Conservation (phyloP, 2,113 vertebrate genomes). For the Ammodramus savannarum region DNA sequence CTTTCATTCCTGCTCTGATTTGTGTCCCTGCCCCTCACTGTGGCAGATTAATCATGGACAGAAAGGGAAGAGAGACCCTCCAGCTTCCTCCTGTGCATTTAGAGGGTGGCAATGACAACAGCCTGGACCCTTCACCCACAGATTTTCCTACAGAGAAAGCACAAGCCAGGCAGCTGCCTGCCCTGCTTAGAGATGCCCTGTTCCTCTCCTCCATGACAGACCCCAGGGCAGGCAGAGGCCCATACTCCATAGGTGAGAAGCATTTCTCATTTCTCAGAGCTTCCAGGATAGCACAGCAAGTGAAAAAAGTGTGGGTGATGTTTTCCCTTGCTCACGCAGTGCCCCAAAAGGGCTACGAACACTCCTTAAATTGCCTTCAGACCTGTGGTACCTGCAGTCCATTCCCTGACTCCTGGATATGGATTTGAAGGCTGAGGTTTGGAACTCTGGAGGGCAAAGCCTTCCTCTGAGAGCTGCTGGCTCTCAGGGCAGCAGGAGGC, state of each 20-base stretch:
- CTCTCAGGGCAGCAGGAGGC: background rate
- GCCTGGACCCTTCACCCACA: background rate
- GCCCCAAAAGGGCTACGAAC: background rate
- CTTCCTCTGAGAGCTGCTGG: background rate
- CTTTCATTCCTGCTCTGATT: slow-evolving; percentile 72
- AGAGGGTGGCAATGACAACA: background rate
- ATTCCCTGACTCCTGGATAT: background rate
- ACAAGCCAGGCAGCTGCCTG: background rate
- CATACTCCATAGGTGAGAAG: background rate
- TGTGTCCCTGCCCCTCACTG: slow-evolving; percentile 61
- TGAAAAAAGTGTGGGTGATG: background rate
- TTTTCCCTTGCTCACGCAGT: background rate
- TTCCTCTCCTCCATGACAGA: background rate
- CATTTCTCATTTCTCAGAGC: background rate
- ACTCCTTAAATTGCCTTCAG: background rate
- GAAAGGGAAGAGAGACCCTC: slow-evolving; percentile 4
- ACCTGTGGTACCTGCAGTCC: background rate
- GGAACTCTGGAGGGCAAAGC: background rate
- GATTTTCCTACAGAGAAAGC: background rate
- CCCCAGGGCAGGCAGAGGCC: background rate
- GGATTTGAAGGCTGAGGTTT: background rate
- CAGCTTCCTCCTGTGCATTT: background rate
- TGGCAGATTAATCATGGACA: slow-evolving; percentile 62
- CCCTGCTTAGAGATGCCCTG: background rate
- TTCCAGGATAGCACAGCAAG: background rate